phyloP scores from a whole-genome alignment of 1,140 invertebrate species.

The Anoplophora glabripennis region DNA sequence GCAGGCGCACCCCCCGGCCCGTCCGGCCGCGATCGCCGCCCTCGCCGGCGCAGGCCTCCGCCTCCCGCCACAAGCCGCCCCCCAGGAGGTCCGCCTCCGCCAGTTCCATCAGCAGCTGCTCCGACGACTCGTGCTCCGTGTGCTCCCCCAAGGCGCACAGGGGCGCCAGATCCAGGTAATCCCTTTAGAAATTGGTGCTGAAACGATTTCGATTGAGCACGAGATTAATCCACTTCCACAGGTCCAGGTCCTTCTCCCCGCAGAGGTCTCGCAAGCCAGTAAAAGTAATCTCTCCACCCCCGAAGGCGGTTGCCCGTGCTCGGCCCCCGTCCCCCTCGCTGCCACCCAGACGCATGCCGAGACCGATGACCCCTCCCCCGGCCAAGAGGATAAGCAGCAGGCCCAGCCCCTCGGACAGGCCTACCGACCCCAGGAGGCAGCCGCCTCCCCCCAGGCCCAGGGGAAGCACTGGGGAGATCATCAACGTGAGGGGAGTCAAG shows the following conservation, averaged over 20 bases:
- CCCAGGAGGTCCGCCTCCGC: slow-evolving; percentile 56
- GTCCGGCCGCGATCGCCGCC: slow-evolving; percentile 56
- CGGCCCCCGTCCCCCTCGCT: slow-evolving; percentile 42
- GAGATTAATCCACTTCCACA: slow-evolving; percentile 36
- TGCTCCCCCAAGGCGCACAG: slow-evolving; percentile 58
- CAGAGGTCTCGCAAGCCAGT: slow-evolving; percentile 37
- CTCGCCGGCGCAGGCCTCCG: slow-evolving; percentile 15
- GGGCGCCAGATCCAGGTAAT: slow-evolving; percentile 42
- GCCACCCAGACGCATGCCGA: slow-evolving; percentile 44
- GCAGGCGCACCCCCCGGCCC: slow-evolving; percentile 30
- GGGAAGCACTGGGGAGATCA: slow-evolving; percentile 40
- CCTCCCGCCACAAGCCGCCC: slow-evolving; percentile 8
- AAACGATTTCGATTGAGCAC: too few relatives aligned
- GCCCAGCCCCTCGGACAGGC: slow-evolving; percentile 38
- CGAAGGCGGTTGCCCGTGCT: slow-evolving; percentile 34
- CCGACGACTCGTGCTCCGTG: slow-evolving; percentile 76
- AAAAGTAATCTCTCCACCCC: slow-evolving; percentile 28
- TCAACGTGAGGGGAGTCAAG: slow-evolving; percentile 36
- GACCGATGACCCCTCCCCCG: slow-evolving; percentile 52
- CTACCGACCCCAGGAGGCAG: slow-evolving; percentile 45
- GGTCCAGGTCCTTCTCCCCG: slow-evolving; percentile 53
- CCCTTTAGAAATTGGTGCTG: background rate
- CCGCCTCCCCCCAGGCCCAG: slow-evolving; percentile 44
- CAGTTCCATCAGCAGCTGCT: slow-evolving; percentile 74
- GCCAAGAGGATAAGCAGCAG: slow-evolving; percentile 46